Evolutionary conservation across 2,113 vertebrate genomes (phyloP), one percentile per base, ranked within the genome.

Genomic region (Halichoeres trimaculatus): DNA sequence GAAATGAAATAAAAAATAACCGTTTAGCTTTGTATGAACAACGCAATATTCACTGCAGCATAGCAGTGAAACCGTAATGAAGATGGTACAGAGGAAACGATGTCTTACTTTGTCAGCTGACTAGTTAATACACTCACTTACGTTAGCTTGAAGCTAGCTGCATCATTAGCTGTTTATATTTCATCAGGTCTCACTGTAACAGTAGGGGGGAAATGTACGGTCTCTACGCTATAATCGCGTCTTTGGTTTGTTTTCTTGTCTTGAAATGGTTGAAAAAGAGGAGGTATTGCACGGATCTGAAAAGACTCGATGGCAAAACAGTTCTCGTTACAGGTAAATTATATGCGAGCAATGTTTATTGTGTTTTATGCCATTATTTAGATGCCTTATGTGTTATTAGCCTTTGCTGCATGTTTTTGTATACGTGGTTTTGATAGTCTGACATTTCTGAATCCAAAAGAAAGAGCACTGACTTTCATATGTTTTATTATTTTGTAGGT

Each of bases 291-390:
- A 93, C 89, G 52, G 93, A 94, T 61, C 20, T 90, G 17, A 94
- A 89, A 79, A 87, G 95, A 80, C 88, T 95, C 12, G 93, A 95
- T 81, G 93, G 94, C 0, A 95, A 94, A 91, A 95, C 95, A 0
- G 93, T 93, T 59, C 81, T 95, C 23, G 93, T 95, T 30, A 95
- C 95, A 70, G 95, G 95, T 95, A 85, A 86, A 38, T 52, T 35
- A 30, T 19, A 23, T 16, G 4, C 51, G n/a, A 48, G 19, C 7
- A n/a, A 20, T 20, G 19, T 9, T 45, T 38, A 20, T 40, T 53
- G n/a, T 30, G 30, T 30, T 30, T 30, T 30, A 30, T n/a, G n/a
- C n/a, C n/a, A n/a, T n/a, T n/a, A n/a, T n/a, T n/a, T n/a, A n/a
- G n/a, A n/a, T n/a, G n/a, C n/a, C n/a, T n/a, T n/a, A n/a, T n/a